phyloP scores from a whole-genome alignment of 1,140 invertebrate species.

The Drosophila kepulauana region DNA sequence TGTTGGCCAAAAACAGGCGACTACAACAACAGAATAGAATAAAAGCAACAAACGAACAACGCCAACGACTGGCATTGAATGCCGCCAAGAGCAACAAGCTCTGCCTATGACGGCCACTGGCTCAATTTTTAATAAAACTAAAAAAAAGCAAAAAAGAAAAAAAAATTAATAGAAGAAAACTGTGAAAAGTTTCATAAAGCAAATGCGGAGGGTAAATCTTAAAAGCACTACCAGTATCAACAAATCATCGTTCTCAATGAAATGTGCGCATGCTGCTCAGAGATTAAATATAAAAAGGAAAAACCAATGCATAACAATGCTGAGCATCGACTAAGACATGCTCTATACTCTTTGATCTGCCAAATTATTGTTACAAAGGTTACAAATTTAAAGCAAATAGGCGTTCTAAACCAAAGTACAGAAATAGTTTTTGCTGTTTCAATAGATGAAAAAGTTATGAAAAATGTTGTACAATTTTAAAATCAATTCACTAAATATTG shows the following conservation, averaged over 20 bases:
- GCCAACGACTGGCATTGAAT: conserved; percentile 81
- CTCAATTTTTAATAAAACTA: conserved; percentile 76
- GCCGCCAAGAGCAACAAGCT: conserved; percentile 81
- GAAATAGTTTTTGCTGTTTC: no score
- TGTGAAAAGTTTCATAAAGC: conserved; percentile 73
- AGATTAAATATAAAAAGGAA: conserved; percentile 67
- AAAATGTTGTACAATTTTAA: no score
- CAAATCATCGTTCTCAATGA: conserved; percentile 82
- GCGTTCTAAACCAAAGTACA: no score
- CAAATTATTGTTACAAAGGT: background rate
- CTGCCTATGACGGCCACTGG: conserved; percentile 62
- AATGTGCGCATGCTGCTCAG: conserved; percentile 63
- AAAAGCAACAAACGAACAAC: conserved; percentile 60
- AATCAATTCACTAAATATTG: no score
- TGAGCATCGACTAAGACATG: conserved; percentile 6
- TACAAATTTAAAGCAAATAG: no score
- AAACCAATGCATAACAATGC: conserved; percentile 3
- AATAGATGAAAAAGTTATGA: no score
- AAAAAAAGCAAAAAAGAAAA: conserved; percentile 46
- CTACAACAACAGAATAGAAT: conserved; percentile 67
- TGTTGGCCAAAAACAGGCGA: conserved; percentile 78
- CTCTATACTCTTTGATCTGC: background rate
- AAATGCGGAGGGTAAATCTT: conserved; percentile 63
- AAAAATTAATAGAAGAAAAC: conserved; percentile 41
- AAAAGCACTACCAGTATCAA: conserved; percentile 65